Conservation (phyloP, 2,113 vertebrate genomes). For the Anas platyrhynchos region DNA sequence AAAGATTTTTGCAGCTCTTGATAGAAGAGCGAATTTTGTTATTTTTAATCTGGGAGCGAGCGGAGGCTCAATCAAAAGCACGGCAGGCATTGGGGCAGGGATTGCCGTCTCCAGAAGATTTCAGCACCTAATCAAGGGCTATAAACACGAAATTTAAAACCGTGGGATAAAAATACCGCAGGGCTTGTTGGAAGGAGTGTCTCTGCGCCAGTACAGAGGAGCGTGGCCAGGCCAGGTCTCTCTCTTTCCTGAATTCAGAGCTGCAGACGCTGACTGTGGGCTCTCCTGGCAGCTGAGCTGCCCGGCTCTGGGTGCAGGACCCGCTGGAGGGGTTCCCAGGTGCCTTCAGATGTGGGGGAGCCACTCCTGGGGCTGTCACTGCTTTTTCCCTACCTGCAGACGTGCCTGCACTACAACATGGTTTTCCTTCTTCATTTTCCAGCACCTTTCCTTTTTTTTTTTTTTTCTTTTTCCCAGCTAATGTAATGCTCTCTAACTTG, state of each 20-base stretch:
- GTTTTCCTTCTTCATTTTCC: not conserved
- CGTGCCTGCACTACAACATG: rapidly evolving
- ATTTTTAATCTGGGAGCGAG: constrained; percentile 8
- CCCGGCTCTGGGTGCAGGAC: not conserved
- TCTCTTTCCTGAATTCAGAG: rapidly evolving
- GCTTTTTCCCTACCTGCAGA: not conserved
- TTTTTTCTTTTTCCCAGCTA: not conserved
- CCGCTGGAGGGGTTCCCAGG: not conserved
- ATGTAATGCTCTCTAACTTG: not conserved
- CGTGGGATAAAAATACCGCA: rapidly evolving
- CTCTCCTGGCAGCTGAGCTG: not conserved
- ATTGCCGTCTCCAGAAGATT: not conserved
- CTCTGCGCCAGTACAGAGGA: not conserved
- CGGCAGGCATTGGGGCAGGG: not conserved
- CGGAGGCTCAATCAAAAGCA: not conserved
- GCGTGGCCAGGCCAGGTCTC: rapidly evolving
- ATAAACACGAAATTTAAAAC: not conserved
- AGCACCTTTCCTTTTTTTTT: rapidly evolving
- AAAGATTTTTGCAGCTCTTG: not conserved
- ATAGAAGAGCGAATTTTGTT: not conserved
- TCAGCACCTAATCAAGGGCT: constrained; percentile 42
- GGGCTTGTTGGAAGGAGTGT: not conserved
- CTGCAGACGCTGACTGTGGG: not conserved
- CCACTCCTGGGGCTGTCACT: rapidly evolving
- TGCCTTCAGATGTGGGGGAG: not conserved